phyloP scores from a whole-genome alignment of 2,888 invertebrate species.

The Drosophila nigricruria region DNA sequence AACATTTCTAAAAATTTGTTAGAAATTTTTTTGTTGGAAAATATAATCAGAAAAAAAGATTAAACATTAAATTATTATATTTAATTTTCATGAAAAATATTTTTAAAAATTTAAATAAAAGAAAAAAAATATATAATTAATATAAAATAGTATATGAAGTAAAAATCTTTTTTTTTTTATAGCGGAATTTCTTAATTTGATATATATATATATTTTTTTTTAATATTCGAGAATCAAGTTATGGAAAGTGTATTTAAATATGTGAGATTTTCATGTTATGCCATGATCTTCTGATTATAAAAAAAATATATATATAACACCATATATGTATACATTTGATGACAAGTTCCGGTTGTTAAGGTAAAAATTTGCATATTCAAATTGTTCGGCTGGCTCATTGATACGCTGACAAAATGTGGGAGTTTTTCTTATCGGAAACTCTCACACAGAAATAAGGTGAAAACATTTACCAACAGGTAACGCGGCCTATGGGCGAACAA shows the following conservation, averaged over 20 bases:
- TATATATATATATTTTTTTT: neutral
- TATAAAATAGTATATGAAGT: too few species aligned
- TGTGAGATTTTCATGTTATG: neutral
- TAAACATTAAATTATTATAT: too few species aligned
- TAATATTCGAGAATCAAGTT: neutral
- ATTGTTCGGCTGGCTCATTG: constrained; percentile 22
- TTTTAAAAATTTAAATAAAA: too few species aligned
- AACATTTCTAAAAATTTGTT: too few species aligned
- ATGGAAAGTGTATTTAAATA: neutral
- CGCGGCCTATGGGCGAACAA: constrained; percentile 15
- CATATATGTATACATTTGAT: neutral
- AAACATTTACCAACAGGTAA: constrained; percentile 42
- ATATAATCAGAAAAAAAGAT: too few species aligned
- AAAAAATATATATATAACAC: neutral
- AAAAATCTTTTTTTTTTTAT: too few species aligned
- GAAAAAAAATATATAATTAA: too few species aligned
- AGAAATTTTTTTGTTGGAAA: too few species aligned
- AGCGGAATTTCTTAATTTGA: neutral
- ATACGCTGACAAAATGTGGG: constrained; percentile 57
- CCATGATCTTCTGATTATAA: neutral
- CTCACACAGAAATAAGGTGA: constrained; percentile 50
- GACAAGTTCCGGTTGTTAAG: constrained; percentile 42
- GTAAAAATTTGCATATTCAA: constrained; percentile 47
- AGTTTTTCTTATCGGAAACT: constrained; percentile 61
- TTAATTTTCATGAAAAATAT: too few species aligned